Evolutionary conservation across 2,888 invertebrate species (phyloP).

Genomic region (Parnassius mnemosyne): DNA sequence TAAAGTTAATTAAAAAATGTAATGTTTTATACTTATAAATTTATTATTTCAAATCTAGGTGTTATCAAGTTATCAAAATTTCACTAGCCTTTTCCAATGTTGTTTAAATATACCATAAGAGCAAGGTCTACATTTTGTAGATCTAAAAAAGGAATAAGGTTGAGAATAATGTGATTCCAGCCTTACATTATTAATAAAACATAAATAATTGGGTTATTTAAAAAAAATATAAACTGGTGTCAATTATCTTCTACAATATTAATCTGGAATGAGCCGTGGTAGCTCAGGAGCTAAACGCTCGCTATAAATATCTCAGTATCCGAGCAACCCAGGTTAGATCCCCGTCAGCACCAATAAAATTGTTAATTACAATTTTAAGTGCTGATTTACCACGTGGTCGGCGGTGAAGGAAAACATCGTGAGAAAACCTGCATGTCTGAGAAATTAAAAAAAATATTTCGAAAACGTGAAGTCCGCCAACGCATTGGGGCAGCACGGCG

Average conservation of each 20-base stretch:
- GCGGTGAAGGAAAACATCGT: too few species aligned
- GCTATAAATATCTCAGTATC: too few species aligned
- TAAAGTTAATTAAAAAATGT: conserved; percentile 41
- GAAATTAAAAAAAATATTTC: too few species aligned
- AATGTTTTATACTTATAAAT: conserved; percentile 60
- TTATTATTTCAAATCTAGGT: conserved; percentile 72
- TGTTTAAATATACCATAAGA: conserved; percentile 69
- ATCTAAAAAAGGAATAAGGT: conserved; percentile 46
- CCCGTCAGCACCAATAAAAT: too few species aligned
- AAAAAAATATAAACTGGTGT: conserved; percentile 26
- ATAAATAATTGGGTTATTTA: conserved; percentile 27
- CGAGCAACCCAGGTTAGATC: too few species aligned
- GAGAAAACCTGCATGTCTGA: too few species aligned
- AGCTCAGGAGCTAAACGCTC: too few species aligned
- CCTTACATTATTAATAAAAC: conserved; percentile 34
- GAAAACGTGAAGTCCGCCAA: too few species aligned
- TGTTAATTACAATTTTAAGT: too few species aligned
- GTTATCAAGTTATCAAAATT: conserved; percentile 77
- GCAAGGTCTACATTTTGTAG: conserved; percentile 68
- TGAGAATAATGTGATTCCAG: conserved; percentile 40
- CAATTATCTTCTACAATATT: conserved; percentile 9
- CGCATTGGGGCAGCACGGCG: too few species aligned
- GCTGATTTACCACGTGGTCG: too few species aligned
- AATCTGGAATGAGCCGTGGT: not conserved
- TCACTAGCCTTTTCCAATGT: conserved; percentile 79